phyloP scores from a whole-genome alignment of 2,888 invertebrate genomes.

The Endomychus coccineus region DNA sequence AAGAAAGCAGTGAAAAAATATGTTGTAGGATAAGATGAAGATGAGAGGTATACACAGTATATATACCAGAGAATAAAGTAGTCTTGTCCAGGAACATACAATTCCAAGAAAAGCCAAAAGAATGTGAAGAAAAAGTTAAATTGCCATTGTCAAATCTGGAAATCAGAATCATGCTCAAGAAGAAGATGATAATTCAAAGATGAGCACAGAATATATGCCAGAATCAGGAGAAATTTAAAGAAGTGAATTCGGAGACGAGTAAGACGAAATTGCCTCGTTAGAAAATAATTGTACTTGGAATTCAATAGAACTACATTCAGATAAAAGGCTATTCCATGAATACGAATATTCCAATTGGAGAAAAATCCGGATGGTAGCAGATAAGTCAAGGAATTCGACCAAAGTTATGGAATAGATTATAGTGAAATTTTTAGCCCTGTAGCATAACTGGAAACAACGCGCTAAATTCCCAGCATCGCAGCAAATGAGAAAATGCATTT shows the following conservation, averaged over 20 bases:
- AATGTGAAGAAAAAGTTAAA: slow-evolving; percentile 14
- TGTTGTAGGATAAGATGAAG: slow-evolving; percentile 25
- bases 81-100: slow-evolving; percentile 20
- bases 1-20: slow-evolving; percentile 15
- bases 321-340: no score
- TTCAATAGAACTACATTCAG: no score
- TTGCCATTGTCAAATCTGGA: slow-evolving; percentile 9
- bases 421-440: slow-evolving; percentile 30
- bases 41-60: slow-evolving; percentile 22
- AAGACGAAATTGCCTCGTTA: no score
- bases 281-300: no score
- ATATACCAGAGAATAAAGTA: slow-evolving; percentile 13
- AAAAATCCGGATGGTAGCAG: no score
- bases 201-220: no score
- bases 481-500: slow-evolving; percentile 25
- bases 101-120: slow-evolving; percentile 19
- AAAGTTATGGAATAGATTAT: slow-evolving; percentile 26
- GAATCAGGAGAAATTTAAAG: no score
- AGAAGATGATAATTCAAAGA: background rate
- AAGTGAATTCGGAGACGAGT: no score
- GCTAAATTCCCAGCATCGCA: slow-evolving; percentile 25
- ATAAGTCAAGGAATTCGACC: slow-evolving; percentile 29
- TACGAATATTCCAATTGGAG: no score
- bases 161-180: background rate
- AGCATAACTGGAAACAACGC: slow-evolving; percentile 24